Conservation (phyloP, 2,888 invertebrate genomes). For the Acheta domesticus region DNA sequence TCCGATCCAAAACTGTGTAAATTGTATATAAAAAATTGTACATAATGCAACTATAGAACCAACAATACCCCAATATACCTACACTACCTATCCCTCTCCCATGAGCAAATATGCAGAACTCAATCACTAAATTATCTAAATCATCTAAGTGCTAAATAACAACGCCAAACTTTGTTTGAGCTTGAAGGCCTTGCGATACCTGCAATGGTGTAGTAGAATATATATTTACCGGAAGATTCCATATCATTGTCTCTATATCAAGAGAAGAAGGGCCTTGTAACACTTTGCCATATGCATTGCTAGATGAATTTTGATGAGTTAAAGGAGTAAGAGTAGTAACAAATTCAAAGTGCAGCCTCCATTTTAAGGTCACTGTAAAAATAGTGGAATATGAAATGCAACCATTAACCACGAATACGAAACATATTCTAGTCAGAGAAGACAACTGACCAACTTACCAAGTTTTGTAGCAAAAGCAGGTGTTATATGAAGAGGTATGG, state of each 20-base stretch:
- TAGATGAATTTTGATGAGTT: slow-evolving; percentile 49
- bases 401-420: too few species aligned
- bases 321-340: slow-evolving; percentile 75
- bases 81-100: too few species aligned
- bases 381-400: slow-evolving; percentile 28
- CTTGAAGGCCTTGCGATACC: slow-evolving; percentile 61
- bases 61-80: too few species aligned
- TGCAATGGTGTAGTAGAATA: slow-evolving; percentile 86
- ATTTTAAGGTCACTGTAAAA: slow-evolving; percentile 75
- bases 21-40: too few species aligned
- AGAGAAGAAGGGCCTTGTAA: slow-evolving; percentile 85
- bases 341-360: slow-evolving; percentile 97
- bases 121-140: neutral
- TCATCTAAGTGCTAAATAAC: slow-evolving; percentile 25
- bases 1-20: too few species aligned
- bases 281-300: slow-evolving; percentile 55
- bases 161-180: slow-evolving; percentile 43
- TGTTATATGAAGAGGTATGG: slow-evolving; percentile 91
- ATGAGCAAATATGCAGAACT: too few species aligned
- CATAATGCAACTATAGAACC: too few species aligned
- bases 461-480: slow-evolving; percentile 92
- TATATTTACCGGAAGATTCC: slow-evolving; percentile 93
- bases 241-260: slow-evolving; percentile 96
- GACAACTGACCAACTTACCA: slow-evolving; percentile 51
- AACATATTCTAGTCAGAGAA: too few species aligned